A percentile compares a stretch with the other conserved stretches of the same genome.
These are phyloP conservation scores for Drosophila neutralis DNA, from an alignment of 2,888 invertebrate genomes.

Conservation along the genomic window DNA sequence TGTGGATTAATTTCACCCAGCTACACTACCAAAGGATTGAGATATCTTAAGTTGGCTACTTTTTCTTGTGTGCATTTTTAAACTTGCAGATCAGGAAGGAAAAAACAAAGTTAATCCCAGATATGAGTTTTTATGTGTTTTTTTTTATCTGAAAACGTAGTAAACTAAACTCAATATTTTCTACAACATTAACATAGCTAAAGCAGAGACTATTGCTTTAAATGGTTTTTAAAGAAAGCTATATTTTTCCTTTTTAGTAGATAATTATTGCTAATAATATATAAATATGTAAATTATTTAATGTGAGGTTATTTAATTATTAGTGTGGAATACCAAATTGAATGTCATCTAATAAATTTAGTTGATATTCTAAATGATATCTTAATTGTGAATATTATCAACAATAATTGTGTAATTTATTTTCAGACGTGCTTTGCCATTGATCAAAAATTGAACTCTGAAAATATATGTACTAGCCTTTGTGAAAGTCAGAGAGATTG, in stretches of 20 bases:
- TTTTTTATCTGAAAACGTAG: background rate
- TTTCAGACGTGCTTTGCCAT: conserved; percentile 34
- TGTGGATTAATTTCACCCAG: conserved; percentile 62
- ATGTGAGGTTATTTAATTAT: background rate
- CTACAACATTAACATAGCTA: background rate
- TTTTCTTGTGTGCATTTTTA: background rate
- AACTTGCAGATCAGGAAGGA: background rate
- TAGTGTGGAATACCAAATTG: background rate
- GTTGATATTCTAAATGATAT: background rate
- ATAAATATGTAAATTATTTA: background rate
- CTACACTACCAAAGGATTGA: conserved; percentile 45
- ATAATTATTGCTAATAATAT: background rate
- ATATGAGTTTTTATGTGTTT: background rate
- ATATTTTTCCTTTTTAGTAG: background rate
- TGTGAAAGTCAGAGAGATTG: background rate
- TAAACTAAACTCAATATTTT: background rate
- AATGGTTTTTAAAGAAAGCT: background rate
- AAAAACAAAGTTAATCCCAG: background rate
- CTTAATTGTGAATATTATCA: conserved; percentile 32
- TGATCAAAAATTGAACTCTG: conserved; percentile 30
- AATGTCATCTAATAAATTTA: background rate
- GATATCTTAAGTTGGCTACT: conserved; percentile 31
- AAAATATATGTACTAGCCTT: conserved; percentile 17
- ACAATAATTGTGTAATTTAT: conserved; percentile 56
- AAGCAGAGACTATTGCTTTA: background rate